Base-by-base conservation (phyloP, 2,113 vertebrate genomes). In the Oreocharis arfaki region DNA sequence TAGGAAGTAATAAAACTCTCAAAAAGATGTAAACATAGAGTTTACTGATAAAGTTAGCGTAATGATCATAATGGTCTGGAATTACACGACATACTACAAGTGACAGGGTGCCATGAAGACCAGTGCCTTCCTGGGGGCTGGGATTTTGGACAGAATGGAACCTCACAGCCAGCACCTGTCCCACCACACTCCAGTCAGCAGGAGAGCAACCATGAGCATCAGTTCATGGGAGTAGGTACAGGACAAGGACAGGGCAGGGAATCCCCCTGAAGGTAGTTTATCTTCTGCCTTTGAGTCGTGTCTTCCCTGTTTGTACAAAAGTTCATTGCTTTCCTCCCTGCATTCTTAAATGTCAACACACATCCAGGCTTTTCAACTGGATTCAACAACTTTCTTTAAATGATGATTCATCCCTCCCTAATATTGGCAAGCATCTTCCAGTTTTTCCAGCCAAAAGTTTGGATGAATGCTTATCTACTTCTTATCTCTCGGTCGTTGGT, bases 131-230 rank as follows among this genome's bases (percentile, higher is more conserved):
- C 28, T 65, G 7, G 2, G 3, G 13, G 2, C 5, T 84, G 28
- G 12, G 4, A 44, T 49, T 16, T 12, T 33, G 8, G 16, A 13
- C 7, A 57, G 26, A 17, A 13, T 10, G 35, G 11, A 13, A 2
- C 4, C 4, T 60, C 13, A 39, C 5, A 55, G 19, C 7, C 20
- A 50, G 8, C 10, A 10, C 16, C 17, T 64, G 6, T 75, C 14
- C 28, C 39, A 68, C 3, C 32, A 65, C 15, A 19, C 22, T 65
- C 15, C 21, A 19, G 9, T 52, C 13, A 53, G 13, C 17, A 80
- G 42, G 13, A 76, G 7, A 18, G 4, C 19, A 87, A 5, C 0
- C 0, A 0, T 0, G 0, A 17, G 6, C 12, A 75, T 37, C 28
- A 46, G 50, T 13, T 24, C 7, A 7, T 20, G 35, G 6, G 9